Base-by-base conservation (phyloP, 2,888 invertebrate species). In the Chloroclystis v-ata region DNA sequence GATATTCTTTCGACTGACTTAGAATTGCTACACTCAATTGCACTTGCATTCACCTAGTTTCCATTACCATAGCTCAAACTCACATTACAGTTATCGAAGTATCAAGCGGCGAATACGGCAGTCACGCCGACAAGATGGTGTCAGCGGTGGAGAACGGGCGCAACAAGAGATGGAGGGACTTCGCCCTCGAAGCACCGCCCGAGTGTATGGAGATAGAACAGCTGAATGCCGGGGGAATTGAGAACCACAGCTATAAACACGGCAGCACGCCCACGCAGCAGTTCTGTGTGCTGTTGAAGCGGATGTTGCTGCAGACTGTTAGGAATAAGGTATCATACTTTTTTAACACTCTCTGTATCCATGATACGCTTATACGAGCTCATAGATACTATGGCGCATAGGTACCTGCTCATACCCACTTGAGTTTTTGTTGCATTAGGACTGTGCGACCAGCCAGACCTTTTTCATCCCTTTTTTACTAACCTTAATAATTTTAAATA, bases 21-120 rank as follows among this genome's bases (percentile, higher is more conserved):
- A n/a, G n/a, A n/a, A n/a, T n/a, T n/a, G n/a, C n/a, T n/a, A n/a
- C n/a, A n/a, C n/a, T n/a, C n/a, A n/a, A n/a, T n/a, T n/a, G n/a
- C n/a, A n/a, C n/a, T n/a, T n/a, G n/a, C n/a, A n/a, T n/a, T n/a
- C n/a, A n/a, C n/a, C n/a, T n/a, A n/a, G n/a, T n/a, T n/a, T n/a
- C n/a, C n/a, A n/a, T n/a, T n/a, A n/a, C n/a, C n/a, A n/a, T n/a
- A n/a, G n/a, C n/a, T n/a, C n/a, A n/a, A n/a, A n/a, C n/a, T n/a
- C n/a, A 26, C 8, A 8, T 78, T 82, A 2, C 68, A 94, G 95
- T 95, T 45, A 92, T 95, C 55, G 95, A 95, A 85, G 92, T 95
- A 4, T 92, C 94, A 1, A 91, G 93, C 47, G 93, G 92, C 0
- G 95, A 95, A 77, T 95, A 95, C 64, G 95, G 95, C 0, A 88